A percentile compares a stretch with the other conserved stretches of the same genome.
Evolutionary conservation across 2,797 vertebrate genomes (phyloP).

Genomic region (Triplophysa yarkandensis): DNA sequence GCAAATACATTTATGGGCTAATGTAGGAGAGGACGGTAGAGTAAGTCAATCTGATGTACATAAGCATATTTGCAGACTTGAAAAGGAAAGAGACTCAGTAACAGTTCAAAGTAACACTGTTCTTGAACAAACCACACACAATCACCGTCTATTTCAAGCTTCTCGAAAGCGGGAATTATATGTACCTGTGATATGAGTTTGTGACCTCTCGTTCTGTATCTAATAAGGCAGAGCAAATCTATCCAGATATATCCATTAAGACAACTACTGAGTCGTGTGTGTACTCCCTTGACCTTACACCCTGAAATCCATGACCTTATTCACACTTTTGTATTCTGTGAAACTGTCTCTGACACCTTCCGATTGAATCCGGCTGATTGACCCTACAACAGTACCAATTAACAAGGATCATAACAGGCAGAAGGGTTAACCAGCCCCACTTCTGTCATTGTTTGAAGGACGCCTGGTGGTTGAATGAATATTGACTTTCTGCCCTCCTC

Average conservation of each 20-base stretch:
- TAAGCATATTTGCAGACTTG: constrained; percentile 52
- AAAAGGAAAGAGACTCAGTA: constrained; percentile 52
- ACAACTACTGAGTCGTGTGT: constrained; percentile 28
- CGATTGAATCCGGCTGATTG: constrained; percentile 52
- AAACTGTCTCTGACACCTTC: constrained; percentile 11
- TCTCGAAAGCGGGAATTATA: constrained; percentile 45
- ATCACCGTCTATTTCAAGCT: not conserved
- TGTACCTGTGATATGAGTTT: constrained; percentile 55
- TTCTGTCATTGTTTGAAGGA: constrained; percentile 50
- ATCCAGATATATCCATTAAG: constrained; percentile 23
- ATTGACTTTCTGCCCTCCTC: constrained; percentile 58
- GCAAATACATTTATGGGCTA: constrained; percentile 45
- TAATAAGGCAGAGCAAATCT: constrained; percentile 34
- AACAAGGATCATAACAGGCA: constrained; percentile 50
- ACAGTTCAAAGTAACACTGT: constrained; percentile 47
- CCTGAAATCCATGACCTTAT: not conserved
- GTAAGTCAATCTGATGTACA: constrained; percentile 52
- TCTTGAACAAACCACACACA: constrained; percentile 3
- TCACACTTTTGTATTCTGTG: not conserved
- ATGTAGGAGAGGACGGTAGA: constrained; percentile 28
- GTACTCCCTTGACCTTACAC: constrained; percentile 21
- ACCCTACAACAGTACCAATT: constrained; percentile 58
- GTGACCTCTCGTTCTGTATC: constrained; percentile 30
- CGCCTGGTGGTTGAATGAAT: constrained; percentile 54
- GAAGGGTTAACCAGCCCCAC: constrained; percentile 43